These are phyloP conservation scores for Pelusios castaneus DNA, from an alignment of 2,113 vertebrate species.

Conservation along the genomic window DNA sequence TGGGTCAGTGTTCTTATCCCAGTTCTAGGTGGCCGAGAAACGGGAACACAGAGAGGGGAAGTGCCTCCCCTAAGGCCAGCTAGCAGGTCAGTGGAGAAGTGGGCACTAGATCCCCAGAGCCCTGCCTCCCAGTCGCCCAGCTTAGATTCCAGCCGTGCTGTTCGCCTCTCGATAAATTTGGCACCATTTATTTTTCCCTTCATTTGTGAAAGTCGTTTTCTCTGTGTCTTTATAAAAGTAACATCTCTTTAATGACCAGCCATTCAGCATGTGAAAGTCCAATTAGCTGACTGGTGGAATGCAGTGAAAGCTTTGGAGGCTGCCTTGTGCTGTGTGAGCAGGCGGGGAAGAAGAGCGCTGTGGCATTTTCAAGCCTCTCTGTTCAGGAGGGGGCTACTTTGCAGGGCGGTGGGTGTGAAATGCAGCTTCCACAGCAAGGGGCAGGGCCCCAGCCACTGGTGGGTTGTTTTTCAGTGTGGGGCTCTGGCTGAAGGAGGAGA, in stretches of 20 bases:
- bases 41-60: background rate
- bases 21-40: background rate
- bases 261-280: background rate
- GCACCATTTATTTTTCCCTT: background rate
- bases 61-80: background rate
- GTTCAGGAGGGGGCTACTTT: background rate
- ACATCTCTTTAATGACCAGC: background rate
- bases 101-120: background rate
- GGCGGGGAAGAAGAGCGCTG: background rate
- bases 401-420: background rate
- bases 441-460: background rate
- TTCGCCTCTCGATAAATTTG: background rate
- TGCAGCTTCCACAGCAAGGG: background rate
- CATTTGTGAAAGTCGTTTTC: background rate
- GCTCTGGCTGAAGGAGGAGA: background rate
- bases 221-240: constrained; percentile 9
- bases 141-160: background rate
- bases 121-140: background rate
- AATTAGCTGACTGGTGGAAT: background rate
- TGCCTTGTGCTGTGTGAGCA: background rate
- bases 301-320: background rate
- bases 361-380: background rate
- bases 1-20: background rate
- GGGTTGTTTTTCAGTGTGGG: background rate
- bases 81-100: background rate